These are phyloP conservation scores for Nibea coibor DNA, from an alignment of 2,113 vertebrate genomes.

Conservation along the genomic window DNA sequence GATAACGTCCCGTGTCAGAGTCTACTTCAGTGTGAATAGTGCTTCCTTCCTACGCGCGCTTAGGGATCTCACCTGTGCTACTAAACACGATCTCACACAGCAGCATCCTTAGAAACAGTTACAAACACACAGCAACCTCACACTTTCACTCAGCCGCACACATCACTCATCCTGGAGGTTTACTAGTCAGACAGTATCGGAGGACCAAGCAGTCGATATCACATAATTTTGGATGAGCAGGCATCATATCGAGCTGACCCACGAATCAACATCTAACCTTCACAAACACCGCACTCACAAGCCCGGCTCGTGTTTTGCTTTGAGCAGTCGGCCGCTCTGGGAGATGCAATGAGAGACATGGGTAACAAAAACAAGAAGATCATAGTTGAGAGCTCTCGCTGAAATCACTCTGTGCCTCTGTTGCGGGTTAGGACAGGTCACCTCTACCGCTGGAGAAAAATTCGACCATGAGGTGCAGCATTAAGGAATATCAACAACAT, in stretches of 20 bases:
- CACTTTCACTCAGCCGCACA: slow-evolving; percentile 24
- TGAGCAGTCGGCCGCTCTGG: slow-evolving; percentile 4
- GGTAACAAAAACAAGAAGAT: slow-evolving; percentile 26
- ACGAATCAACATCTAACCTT: slow-evolving; percentile 49
- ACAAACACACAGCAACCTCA: neutral
- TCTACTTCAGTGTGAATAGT: neutral
- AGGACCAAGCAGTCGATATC: slow-evolving; percentile 57
- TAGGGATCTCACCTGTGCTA: neutral
- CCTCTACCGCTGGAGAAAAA: neutral
- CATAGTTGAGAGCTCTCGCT: neutral
- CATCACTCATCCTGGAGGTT: slow-evolving; percentile 18
- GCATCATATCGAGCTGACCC: slow-evolving; percentile 43
- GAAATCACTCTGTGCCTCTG: neutral
- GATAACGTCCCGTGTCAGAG: neutral
- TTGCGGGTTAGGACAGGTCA: neutral
- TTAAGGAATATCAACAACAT: no score
- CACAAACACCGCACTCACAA: slow-evolving; percentile 11
- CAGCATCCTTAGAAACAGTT: neutral
- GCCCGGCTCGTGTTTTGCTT: slow-evolving; percentile 25
- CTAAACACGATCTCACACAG: neutral
- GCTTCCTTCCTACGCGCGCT: neutral
- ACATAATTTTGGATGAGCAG: slow-evolving; percentile 42
- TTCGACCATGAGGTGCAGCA: neutral
- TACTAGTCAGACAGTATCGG: slow-evolving; percentile 22
- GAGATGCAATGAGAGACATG: slow-evolving; percentile 18